Conservation (phyloP, 2,113 vertebrate species). For the Scytalopus superciliaris region DNA sequence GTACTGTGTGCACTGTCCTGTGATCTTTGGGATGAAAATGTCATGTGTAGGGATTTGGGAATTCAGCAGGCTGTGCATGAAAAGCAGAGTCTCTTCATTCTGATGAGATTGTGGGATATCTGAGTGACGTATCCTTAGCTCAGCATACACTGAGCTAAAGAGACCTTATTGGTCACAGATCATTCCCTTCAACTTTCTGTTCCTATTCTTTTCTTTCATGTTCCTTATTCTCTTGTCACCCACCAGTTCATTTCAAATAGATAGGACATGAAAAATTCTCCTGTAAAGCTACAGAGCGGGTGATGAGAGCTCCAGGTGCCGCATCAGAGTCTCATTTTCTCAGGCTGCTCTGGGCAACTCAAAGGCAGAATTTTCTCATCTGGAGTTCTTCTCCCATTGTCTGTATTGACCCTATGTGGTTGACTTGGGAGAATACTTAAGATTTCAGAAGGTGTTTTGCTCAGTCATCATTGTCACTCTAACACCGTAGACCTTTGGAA, state of each 20-base stretch:
- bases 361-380: neutral
- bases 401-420: neutral
- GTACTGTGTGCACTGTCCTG: neutral
- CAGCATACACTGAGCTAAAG: neutral
- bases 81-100: neutral
- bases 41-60: neutral
- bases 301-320: neutral
- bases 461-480: neutral
- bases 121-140: neutral
- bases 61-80: neutral
- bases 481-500: neutral
- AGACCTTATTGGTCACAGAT: neutral
- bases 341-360: neutral
- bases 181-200: neutral
- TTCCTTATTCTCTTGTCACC: neutral
- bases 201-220: neutral
- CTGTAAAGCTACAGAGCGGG: neutral
- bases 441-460: neutral
- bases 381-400: neutral
- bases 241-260: neutral
- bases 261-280: neutral
- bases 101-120: neutral
- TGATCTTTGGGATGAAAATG: neutral
- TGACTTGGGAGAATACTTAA: neutral
- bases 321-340: neutral